Conservation (phyloP, 2,797 vertebrate species). For the Alcedo atthis region DNA sequence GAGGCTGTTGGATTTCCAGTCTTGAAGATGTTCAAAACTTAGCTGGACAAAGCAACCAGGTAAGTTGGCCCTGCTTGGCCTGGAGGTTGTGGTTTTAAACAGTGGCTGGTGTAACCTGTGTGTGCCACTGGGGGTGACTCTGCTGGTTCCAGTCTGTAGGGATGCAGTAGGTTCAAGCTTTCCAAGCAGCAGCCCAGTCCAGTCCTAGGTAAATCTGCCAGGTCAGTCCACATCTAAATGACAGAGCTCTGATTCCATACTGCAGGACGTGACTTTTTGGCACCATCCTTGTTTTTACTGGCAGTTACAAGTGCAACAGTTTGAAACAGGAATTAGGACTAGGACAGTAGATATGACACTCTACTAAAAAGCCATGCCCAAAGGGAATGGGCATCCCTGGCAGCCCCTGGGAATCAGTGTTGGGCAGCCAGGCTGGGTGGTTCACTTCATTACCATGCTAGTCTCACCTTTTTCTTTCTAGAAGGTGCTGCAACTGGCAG, state of each 20-base stretch:
- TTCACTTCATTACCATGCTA: not conserved
- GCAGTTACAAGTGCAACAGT: not conserved
- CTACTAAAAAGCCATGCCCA: not conserved
- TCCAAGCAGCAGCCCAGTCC: not conserved
- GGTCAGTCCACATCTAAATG: not conserved
- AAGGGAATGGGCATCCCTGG: not conserved
- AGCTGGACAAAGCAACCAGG: not conserved
- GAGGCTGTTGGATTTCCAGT: not conserved
- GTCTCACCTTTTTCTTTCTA: not conserved
- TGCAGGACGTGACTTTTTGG: not conserved
- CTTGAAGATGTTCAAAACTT: not conserved
- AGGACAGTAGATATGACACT: rapidly evolving
- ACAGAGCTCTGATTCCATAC: not conserved
- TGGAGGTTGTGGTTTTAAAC: not conserved
- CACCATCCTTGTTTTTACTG: not conserved
- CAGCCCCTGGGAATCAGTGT: not conserved
- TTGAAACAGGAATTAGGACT: not conserved
- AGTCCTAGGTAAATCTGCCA: not conserved
- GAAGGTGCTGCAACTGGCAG: not conserved
- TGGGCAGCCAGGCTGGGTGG: not conserved
- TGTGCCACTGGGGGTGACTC: not conserved
- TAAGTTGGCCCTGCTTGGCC: not conserved
- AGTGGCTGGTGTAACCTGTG: not conserved
- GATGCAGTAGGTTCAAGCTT: not conserved
- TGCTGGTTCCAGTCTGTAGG: not conserved